Percentiles rank a stretch among this genome's conserved stretches.
Conservation (phyloP, 2,113 vertebrate species). For the Rhea americana region DNA sequence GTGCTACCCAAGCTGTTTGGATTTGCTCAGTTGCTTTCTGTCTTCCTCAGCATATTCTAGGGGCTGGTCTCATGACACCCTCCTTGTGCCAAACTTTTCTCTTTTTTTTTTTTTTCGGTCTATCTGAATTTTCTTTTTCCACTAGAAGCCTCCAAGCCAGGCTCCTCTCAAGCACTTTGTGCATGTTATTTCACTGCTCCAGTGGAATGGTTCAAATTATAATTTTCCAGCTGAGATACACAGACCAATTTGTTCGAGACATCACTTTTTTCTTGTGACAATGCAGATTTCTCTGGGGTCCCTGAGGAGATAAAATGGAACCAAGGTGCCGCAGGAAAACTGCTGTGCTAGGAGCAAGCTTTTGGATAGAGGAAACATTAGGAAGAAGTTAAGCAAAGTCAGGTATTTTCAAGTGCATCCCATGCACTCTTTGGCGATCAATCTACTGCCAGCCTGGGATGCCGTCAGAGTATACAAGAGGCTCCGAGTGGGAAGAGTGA, state of each 20-base stretch:
- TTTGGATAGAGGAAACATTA: background rate
- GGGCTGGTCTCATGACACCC: slow-evolving; percentile 47
- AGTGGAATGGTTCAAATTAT: slow-evolving; percentile 60
- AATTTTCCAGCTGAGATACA: slow-evolving; percentile 59
- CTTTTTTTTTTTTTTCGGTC: slow-evolving; percentile 26
- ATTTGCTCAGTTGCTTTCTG: slow-evolving; percentile 44
- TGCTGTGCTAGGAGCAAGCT: background rate
- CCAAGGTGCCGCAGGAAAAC: background rate
- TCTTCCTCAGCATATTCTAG: slow-evolving; percentile 55
- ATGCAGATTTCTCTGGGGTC: background rate
- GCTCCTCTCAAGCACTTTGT: slow-evolving; percentile 30
- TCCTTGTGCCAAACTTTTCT: slow-evolving; percentile 9
- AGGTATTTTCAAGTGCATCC: background rate
- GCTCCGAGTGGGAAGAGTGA: background rate
- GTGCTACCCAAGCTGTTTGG: slow-evolving; percentile 41
- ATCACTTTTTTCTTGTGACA: background rate
- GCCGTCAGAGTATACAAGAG: background rate
- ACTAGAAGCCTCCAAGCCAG: slow-evolving; percentile 50
- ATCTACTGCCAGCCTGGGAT: background rate
- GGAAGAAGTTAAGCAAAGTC: background rate
- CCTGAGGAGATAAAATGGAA: background rate
- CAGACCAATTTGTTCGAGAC: slow-evolving; percentile 43
- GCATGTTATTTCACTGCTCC: slow-evolving; percentile 19
- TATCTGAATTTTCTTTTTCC: slow-evolving; percentile 57
- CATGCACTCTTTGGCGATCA: background rate